Evolutionary conservation across 2,797 vertebrate genomes (phyloP).

Genomic region (Rhynchonycteris naso): DNA sequence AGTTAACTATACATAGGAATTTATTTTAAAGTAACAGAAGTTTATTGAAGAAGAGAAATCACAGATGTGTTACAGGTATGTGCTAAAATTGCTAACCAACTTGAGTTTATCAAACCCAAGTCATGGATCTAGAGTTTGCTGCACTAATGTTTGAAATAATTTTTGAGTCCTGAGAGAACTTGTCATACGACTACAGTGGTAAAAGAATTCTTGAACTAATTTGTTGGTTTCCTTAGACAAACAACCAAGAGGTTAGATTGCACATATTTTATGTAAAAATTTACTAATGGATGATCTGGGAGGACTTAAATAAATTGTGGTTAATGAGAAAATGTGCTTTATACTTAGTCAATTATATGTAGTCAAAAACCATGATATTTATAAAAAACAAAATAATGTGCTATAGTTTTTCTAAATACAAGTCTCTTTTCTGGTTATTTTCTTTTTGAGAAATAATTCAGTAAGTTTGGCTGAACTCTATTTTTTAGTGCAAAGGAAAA

Average conservation of each 20-base stretch:
- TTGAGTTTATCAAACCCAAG: not conserved
- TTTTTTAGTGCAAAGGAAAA: not conserved
- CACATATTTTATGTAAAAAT: not conserved
- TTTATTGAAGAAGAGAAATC: not conserved
- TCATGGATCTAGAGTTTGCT: not conserved
- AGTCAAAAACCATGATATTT: not conserved
- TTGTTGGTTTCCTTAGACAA: not conserved
- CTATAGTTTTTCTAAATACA: conserved; percentile 23
- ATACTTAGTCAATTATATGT: not conserved
- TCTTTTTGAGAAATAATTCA: not conserved
- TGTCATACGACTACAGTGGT: not conserved
- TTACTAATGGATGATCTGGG: not conserved
- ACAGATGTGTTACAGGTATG: not conserved
- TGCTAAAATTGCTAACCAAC: not conserved
- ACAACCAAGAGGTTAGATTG: not conserved
- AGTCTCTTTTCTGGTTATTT: not conserved
- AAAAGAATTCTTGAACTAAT: not conserved
- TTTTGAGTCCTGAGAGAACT: not conserved
- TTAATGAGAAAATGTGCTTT: not conserved
- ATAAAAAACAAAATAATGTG: not conserved
- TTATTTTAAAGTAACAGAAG: not conserved
- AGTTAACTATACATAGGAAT: not conserved
- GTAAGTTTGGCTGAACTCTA: not conserved
- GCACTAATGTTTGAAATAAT: not conserved
- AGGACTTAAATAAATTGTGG: not conserved